Evolutionary conservation across 2,113 vertebrate species (phyloP), one percentile per base, ranked within the genome.

Genomic region (Myanophis thanlyinensis): DNA sequence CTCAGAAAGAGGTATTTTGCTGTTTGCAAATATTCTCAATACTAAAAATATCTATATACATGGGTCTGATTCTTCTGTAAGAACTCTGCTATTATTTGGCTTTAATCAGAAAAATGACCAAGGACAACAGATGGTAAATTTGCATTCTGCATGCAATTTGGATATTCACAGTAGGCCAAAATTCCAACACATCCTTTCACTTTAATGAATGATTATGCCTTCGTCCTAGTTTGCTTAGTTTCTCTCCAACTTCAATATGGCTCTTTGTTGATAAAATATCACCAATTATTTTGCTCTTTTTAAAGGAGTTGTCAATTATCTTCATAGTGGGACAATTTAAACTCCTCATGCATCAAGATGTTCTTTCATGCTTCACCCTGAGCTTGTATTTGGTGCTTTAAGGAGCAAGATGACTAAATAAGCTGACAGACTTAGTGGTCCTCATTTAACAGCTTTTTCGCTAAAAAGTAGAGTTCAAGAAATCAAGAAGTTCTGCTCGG

Each of bases 381-480:
- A 96, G 95, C 89, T 95, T 93, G 89, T 73, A 89, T 88, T 92
- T 88, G 94, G 93, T 86, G 49, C 93, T 93, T 93, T 94, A 93
- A 94, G 96, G 93, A 95, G 95, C 93, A 92, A 91, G 93, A 93
- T 91, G 90, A 94, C 80, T 0, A 35, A 1, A 0, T 92, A 91
- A 59, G 48, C 95, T 91, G 92, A 92, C 23, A 0, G 46, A 90
- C 85, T 48, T 84, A 54, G 86, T 93, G 53, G 93, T 94, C 92
- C 94, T 95, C 67, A 53, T 30, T 89, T 85, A 92, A 88, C 35
- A 53, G 91, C 93, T 51, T 47, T 94, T 94, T 91, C 2, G 0
- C 98, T 97, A 98, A 94, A 98, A 96, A 52, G 98, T 98, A 25
- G 98, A 98, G 97, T 99, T 99, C 93, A 98, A 96, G 94, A 99